A percentile compares a stretch with the other conserved stretches of the same genome.
These are phyloP conservation scores for Chaetodon trifasciatus DNA, from an alignment of 2,797 vertebrate genomes.

Conservation along the genomic window DNA sequence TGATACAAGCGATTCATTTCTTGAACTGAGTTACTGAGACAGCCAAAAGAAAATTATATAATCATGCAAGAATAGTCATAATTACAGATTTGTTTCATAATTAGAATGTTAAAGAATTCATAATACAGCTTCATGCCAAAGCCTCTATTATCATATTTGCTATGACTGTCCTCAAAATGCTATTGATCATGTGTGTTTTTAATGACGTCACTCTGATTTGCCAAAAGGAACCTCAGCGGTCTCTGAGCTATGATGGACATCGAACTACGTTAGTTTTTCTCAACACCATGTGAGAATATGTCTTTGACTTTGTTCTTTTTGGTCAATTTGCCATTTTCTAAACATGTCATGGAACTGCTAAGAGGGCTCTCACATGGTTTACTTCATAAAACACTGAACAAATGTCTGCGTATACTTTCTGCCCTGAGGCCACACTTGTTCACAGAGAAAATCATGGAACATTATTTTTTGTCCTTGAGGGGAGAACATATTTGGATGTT, in stretches of 20 bases:
- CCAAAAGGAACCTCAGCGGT: conserved; percentile 23
- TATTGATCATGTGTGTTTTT: neutral
- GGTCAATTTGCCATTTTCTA: conserved; percentile 39
- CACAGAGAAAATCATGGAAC: conserved; percentile 64
- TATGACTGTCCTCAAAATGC: neutral
- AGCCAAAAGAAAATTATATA: neutral
- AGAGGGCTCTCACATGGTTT: conserved; percentile 53
- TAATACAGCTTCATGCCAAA: neutral
- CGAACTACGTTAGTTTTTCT: conserved; percentile 48
- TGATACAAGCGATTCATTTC: neutral
- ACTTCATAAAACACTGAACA: conserved; percentile 57
- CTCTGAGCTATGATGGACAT: conserved; percentile 28
- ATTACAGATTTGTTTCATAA: conserved; percentile 11
- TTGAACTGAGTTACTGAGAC: neutral
- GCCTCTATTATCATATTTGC: neutral
- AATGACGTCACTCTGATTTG: conserved; percentile 49
- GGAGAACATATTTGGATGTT: conserved; percentile 73
- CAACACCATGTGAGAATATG: conserved; percentile 13
- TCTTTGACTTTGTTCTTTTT: conserved; percentile 50
- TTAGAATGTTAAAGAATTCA: neutral
- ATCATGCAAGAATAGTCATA: conserved; percentile 7
- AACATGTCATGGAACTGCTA: conserved; percentile 41
- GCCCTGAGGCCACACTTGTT: conserved; percentile 68
- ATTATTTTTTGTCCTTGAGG: conserved; percentile 67
- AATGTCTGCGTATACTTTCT: conserved; percentile 57